Evolutionary conservation across 2,888 invertebrate genomes (phyloP), one percentile per base, ranked within the genome.

Genomic region (Candidula unifasciata): DNA sequence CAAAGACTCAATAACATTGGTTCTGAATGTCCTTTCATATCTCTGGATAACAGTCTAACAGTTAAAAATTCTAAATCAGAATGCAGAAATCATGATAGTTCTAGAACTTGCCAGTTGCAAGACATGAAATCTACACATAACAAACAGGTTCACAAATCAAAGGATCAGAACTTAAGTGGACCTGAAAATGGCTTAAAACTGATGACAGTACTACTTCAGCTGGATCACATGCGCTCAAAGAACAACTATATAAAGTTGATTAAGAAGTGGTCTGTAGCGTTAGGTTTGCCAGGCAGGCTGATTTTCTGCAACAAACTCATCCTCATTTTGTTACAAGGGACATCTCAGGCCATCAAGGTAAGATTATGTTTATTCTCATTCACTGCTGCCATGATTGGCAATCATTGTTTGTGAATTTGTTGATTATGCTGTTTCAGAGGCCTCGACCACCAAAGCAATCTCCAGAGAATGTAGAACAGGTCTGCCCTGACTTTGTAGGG

Each of bases 141-240:
- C 21, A n/a, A 77, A 33, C 2, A 30, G 44, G 3, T 30, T 44
- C 27, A 13, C 37, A 21, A 76, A 3, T n/a, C 8, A 6, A n/a
- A 54, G 10, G 30, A n/a, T 71, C 57, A 83, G 16, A 66, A 64
- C 3, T 21, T 30, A 33, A 8, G 37, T 18, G 27, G n/a, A 37
- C 18, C 6, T 60, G 35, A 35, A n/a, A 82, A 37, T 37, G 35
- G 30, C n/a, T 73, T 52, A 1, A 60, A 79, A 27, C 71, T 86
- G 35, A 86, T 88, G 83, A 91, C 88, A 27, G 78, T 86, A 69
- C 54, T 92, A 37, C 79, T 92, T 37, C 90, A 89, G 44, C 83
- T 92, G 35, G 92, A 92, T 85, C 92, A 92, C 84, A 92, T 92
- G 92, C 83, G 91, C 68, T 88, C 91, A 24, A 89, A 89, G 74